A percentile compares a stretch with the other conserved stretches of the same genome.
These are phyloP conservation scores for Daphoenositta chrysoptera DNA, from an alignment of 2,113 vertebrate genomes.

Conservation along the genomic window DNA sequence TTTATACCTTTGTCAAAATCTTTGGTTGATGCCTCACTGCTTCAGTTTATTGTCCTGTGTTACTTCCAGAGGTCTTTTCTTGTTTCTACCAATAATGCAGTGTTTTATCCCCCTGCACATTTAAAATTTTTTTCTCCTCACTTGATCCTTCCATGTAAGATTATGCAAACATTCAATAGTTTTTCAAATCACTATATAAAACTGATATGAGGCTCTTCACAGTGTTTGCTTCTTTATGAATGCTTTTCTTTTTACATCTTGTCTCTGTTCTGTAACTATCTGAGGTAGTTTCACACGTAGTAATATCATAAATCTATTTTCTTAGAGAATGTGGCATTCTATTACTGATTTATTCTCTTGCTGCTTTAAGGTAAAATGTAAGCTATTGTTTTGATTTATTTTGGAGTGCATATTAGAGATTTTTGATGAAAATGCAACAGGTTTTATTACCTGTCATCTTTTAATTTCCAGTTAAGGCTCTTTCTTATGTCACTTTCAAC, in stretches of 20 bases:
- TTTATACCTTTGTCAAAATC: background rate
- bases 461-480: background rate
- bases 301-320: background rate
- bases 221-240: background rate
- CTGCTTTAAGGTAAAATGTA: background rate
- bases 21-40: background rate
- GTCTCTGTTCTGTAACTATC: background rate
- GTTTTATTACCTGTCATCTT: background rate
- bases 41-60: background rate
- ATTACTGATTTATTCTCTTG: background rate
- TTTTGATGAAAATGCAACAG: background rate
- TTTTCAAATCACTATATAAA: background rate
- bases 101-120: background rate
- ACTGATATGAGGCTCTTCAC: background rate
- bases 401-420: background rate
- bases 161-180: background rate
- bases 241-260: background rate
- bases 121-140: background rate
- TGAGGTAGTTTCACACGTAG: background rate
- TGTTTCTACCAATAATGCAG: background rate
- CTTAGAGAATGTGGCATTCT: background rate
- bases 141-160: background rate
- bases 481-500: background rate
- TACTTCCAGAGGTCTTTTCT: background rate
- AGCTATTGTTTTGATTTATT: background rate